phyloP scores from a whole-genome alignment of 2,797 vertebrate species.

The Dromococcyx pavoninus region DNA sequence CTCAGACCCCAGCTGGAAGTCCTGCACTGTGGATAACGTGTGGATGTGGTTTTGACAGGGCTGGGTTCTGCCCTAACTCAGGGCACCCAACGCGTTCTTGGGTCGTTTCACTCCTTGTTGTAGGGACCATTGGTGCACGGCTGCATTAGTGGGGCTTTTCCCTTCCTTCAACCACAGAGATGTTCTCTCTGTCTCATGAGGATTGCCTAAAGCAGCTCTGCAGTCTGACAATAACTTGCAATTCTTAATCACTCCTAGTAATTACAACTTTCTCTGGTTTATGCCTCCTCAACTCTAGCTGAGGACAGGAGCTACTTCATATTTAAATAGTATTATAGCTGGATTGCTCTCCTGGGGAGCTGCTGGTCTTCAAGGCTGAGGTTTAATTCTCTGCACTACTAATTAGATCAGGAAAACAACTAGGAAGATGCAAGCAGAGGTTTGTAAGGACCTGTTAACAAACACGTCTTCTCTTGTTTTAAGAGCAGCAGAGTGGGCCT shows the following conservation, averaged over 20 bases:
- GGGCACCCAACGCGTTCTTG: rapidly evolving
- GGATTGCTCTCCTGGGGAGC: conserved; percentile 61
- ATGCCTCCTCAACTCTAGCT: conserved; percentile 16
- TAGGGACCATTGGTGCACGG: rapidly evolving
- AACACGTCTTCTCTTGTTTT: not conserved
- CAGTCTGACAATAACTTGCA: conserved; percentile 47
- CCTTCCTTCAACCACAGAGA: rapidly evolving
- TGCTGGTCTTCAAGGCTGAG: conserved; percentile 52
- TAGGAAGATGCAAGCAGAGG: not conserved
- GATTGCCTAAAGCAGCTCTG: not conserved
- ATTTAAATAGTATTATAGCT: conserved; percentile 68
- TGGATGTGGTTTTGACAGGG: not conserved
- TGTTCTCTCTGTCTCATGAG: not conserved
- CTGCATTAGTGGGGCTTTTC: not conserved
- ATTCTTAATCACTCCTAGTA: conserved; percentile 53
- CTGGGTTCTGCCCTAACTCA: not conserved
- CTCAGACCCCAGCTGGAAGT: not conserved
- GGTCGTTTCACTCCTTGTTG: too few species aligned
- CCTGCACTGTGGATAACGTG: rapidly evolving
- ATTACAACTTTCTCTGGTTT: conserved; percentile 50
- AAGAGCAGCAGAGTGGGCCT: rapidly evolving
- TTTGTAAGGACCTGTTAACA: not conserved
- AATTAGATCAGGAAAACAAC: conserved; percentile 62
- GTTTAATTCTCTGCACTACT: conserved; percentile 67
- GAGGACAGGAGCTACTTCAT: conserved; percentile 64